Base-by-base conservation (phyloP, 2,888 invertebrate genomes). In the Linyphia triangularis region DNA sequence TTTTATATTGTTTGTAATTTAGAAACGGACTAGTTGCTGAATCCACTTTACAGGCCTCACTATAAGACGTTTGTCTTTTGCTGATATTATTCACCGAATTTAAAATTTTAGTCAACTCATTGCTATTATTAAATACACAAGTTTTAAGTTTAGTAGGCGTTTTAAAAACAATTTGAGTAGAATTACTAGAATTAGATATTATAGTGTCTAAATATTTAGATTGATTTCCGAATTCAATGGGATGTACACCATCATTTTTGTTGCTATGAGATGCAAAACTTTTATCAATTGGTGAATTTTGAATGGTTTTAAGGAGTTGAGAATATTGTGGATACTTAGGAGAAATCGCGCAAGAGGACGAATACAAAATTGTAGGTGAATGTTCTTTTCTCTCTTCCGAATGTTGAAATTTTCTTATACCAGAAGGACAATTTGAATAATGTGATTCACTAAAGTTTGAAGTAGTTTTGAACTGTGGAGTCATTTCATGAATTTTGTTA, bases 11-110 rank as follows among this genome's bases (percentile, higher is more conserved):
- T 40, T 77, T 37, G n/a, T 24, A 59, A 13, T 2, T 37, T 6
- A n/a, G 61, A n/a, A 78, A 67, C 43, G 78, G 78, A 26, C 78
- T 79, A 43, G 78, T 79, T 13, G 67, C 78, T 22, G 28, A 28
- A 79, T 79, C 65, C 40, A 16, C 22, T 28, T n/a, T 67, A 19
- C 3, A 16, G 5, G 26, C 26, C 2, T n/a, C 16, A 51, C n/a
- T 51, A 51, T 51, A n/a, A 51, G 5, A 51, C 13, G n/a, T 51
- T 51, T 9, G 16, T 13, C 51, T 51, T 51, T 51, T 51, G n/a
- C 51, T 51, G 13, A 51, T n/a, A n/a, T n/a, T n/a, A n/a, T n/a
- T n/a, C n/a, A n/a, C n/a, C n/a, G n/a, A 51, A n/a, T 16, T 51
- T 16, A 9, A 13, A 51, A 51, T 5, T 4, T 33, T 9, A 33